Conservation (phyloP, 2,888 invertebrate genomes). For the Tenthredo notha region DNA sequence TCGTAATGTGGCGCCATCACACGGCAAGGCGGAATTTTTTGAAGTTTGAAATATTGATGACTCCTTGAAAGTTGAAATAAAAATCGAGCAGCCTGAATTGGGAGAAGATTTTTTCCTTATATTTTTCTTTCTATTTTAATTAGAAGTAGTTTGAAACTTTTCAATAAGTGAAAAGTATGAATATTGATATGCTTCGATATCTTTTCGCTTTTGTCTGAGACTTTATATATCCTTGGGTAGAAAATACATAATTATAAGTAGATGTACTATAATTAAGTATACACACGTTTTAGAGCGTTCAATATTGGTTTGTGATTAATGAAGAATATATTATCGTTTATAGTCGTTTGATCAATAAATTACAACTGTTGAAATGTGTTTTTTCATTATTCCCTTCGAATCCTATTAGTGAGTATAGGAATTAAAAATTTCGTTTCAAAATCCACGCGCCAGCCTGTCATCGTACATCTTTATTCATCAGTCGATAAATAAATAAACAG, state of each 20-base stretch:
- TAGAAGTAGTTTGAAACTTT: neutral
- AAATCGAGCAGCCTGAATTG: neutral
- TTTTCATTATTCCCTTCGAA: neutral
- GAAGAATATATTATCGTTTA: neutral
- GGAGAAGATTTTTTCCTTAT: neutral
- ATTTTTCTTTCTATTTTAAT: neutral
- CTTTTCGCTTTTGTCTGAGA: neutral
- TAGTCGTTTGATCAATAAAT: neutral
- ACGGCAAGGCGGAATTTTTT: neutral
- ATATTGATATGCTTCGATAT: neutral
- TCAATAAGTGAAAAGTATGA: neutral
- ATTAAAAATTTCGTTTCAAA: constrained; percentile 53
- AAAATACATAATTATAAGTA: neutral
- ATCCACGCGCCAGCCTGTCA: constrained; percentile 55
- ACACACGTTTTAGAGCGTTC: neutral
- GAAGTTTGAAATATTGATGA: neutral
- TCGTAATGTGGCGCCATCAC: constrained; percentile 6
- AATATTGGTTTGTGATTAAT: neutral
- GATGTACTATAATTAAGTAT: neutral
- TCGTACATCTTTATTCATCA: constrained; percentile 19
- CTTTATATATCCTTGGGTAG: neutral
- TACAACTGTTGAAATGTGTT: neutral
- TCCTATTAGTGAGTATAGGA: neutral
- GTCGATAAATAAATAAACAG: constrained; percentile 46
- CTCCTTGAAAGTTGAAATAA: neutral